Evolutionary conservation across 1,140 invertebrate species (phyloP).

Genomic region (Eumeta japonica): DNA sequence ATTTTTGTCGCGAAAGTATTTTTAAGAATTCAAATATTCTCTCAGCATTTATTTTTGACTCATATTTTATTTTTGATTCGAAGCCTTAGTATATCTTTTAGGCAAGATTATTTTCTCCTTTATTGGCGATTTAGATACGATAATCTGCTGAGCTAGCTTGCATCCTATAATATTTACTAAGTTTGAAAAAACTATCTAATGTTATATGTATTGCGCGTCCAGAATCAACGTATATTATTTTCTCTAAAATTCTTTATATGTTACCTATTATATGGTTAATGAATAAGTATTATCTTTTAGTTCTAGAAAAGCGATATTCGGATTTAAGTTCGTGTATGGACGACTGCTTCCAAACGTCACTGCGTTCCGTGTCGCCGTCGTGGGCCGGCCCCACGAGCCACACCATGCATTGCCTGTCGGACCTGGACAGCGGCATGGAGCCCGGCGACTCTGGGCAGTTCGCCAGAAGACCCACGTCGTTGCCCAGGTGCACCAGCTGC

Average conservation of each 20-base stretch:
- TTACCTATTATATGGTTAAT: neutral
- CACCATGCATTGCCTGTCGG: constrained; percentile 46
- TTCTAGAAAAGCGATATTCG: constrained; percentile 44
- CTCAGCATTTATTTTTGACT: too few relatives aligned
- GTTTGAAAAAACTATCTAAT: neutral
- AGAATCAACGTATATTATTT: neutral
- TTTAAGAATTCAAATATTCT: too few relatives aligned
- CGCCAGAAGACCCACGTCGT: constrained; percentile 36
- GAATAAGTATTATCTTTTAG: constrained; percentile 15
- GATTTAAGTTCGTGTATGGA: constrained; percentile 41
- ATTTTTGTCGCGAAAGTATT: too few relatives aligned
- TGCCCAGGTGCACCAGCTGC: constrained; percentile 72
- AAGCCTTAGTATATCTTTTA: too few relatives aligned
- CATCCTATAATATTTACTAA: neutral
- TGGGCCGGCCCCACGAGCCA: constrained; percentile 38
- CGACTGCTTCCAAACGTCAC: constrained; percentile 37
- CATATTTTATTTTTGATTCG: too few relatives aligned
- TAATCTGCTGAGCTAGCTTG: too few relatives aligned
- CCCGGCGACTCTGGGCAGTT: constrained; percentile 29
- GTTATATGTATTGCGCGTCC: neutral
- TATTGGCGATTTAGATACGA: too few relatives aligned
- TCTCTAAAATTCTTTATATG: neutral
- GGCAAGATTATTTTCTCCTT: too few relatives aligned
- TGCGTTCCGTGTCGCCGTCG: constrained; percentile 38
- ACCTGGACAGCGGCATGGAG: constrained; percentile 39